A percentile compares a stretch with the other conserved stretches of the same genome.
Evolutionary conservation across 2,888 invertebrate genomes (phyloP).

Genomic region (Epirrita christyi): DNA sequence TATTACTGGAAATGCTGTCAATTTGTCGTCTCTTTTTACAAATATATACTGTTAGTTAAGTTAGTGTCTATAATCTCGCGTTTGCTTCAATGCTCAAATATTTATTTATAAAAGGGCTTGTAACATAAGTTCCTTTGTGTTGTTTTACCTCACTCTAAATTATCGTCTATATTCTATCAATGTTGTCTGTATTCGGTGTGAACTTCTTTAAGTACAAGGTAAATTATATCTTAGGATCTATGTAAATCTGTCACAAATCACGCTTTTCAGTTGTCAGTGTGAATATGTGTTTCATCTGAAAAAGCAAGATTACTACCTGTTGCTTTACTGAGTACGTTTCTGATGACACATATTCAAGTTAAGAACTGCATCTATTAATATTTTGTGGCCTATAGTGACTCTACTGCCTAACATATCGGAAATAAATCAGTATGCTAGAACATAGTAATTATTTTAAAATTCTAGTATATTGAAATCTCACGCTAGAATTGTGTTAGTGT

Average conservation of each 20-base stretch:
- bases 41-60: conserved; percentile 64
- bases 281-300: conserved; percentile 34
- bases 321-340: not conserved
- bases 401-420: conserved; percentile 80
- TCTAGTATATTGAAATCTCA: conserved; percentile 62
- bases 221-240: conserved; percentile 36
- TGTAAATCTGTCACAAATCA: conserved; percentile 40
- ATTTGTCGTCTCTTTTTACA: conserved; percentile 76
- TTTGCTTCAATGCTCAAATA: conserved; percentile 63
- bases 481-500: conserved; percentile 57
- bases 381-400: conserved; percentile 71
- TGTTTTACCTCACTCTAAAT: conserved; percentile 38
- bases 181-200: conserved; percentile 38
- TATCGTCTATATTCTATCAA: conserved; percentile 29
- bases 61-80: conserved; percentile 58
- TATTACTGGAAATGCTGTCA: conserved; percentile 78
- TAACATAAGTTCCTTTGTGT: conserved; percentile 45
- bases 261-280: conserved; percentile 49
- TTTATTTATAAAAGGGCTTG: conserved; percentile 44
- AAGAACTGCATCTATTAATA: conserved; percentile 45
- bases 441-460: conserved; percentile 60
- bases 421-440: conserved; percentile 69
- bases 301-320: not conserved
- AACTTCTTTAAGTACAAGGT: conserved; percentile 38
- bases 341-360: conserved; percentile 38